These are phyloP conservation scores for Odontocerum albicorne DNA, from an alignment of 2,888 invertebrate genomes.

Conservation along the genomic window DNA sequence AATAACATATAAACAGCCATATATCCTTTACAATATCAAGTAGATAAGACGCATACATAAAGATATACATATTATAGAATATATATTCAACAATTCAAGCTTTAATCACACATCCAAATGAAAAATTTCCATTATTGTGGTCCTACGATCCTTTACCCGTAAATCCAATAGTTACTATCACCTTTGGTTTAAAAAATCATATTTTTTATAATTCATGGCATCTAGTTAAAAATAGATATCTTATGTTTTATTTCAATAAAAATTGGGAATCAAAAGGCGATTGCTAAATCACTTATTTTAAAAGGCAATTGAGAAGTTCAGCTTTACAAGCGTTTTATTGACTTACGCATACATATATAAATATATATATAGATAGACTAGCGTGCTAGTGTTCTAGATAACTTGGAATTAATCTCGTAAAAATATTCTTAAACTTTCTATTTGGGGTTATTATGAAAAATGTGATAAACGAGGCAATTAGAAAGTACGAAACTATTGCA, in stretches of 20 bases:
- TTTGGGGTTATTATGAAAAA: no score
- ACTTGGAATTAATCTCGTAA: no score
- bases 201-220: neutral
- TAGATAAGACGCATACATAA: slow-evolving; percentile 8
- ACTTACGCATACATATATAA: slow-evolving; percentile 12
- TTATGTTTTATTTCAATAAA: neutral
- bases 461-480: no score
- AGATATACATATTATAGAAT: no score
- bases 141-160: slow-evolving; percentile 14
- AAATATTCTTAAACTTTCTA: no score
- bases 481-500: no score
- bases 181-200: neutral
- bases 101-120: neutral
- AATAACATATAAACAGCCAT: neutral
- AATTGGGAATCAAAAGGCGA: slow-evolving; percentile 6
- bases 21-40: neutral
- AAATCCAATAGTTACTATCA: slow-evolving; percentile 4
- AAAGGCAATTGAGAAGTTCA: slow-evolving; percentile 27
- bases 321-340: slow-evolving; percentile 18
- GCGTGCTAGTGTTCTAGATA: slow-evolving; percentile 19
- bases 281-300: slow-evolving; percentile 19
- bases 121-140: slow-evolving; percentile 9
- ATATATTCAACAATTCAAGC: slow-evolving; percentile 5
- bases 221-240: neutral
- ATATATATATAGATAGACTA: slow-evolving; percentile 7